These are phyloP conservation scores for Elgonia sp. DNA, from an alignment of 2,888 invertebrate species.

Conservation along the genomic window DNA sequence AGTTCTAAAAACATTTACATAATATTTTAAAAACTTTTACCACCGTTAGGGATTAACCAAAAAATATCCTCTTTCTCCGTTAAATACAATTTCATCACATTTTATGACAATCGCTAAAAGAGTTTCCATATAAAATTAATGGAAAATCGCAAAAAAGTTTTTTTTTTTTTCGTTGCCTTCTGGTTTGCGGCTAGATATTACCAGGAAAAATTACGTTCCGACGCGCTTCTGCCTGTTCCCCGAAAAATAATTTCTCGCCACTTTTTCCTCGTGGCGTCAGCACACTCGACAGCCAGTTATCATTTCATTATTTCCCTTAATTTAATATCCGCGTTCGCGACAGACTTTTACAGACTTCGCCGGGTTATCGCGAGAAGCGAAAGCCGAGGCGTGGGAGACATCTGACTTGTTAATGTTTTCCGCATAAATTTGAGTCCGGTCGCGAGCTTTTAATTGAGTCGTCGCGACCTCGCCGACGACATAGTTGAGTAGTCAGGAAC, in stretches of 20 bases:
- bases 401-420: constrained; percentile 87
- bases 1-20: no score
- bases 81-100: no score
- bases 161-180: constrained; percentile 19
- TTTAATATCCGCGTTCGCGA: constrained; percentile 82
- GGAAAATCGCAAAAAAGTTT: neutral
- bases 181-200: constrained; percentile 29
- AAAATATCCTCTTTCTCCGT: no score
- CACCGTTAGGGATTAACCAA: no score
- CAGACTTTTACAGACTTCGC: constrained; percentile 74
- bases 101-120: neutral
- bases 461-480: constrained; percentile 68
- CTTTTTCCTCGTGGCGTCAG: constrained; percentile 60
- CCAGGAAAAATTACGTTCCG: constrained; percentile 33
- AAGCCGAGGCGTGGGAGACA: constrained; percentile 77
- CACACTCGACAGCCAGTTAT: constrained; percentile 81
- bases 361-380: constrained; percentile 61
- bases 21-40: no score
- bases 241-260: constrained; percentile 66
- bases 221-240: constrained; percentile 11
- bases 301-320: constrained; percentile 86
- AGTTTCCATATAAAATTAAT: constrained; percentile 16
- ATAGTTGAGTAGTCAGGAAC: constrained; percentile 66
- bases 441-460: constrained; percentile 78
- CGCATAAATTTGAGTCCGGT: constrained; percentile 84